Percentiles rank a stretch among this genome's conserved stretches.
phyloP scores from a whole-genome alignment of 2,888 invertebrate species.

The Brachynemurus nebulosus region DNA sequence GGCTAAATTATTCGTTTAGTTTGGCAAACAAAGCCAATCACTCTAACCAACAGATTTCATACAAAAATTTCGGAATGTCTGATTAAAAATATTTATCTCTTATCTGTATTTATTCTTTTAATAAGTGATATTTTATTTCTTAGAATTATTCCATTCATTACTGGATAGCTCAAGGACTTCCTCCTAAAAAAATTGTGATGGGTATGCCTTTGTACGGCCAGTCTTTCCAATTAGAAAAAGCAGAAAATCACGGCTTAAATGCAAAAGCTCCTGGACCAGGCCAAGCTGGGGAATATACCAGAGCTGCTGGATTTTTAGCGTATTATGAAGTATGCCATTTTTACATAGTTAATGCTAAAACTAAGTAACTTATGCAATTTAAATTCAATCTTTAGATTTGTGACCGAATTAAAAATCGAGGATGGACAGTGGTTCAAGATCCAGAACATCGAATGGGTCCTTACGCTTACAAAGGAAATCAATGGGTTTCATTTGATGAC shows the following conservation, averaged over 20 bases:
- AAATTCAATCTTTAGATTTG: conserved; percentile 47
- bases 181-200: conserved; percentile 69
- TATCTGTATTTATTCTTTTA: conserved; percentile 7
- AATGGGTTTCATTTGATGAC: conserved; percentile 89
- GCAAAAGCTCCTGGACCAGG: conserved; percentile 65
- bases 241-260: conserved; percentile 51
- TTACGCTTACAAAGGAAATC: conserved; percentile 71
- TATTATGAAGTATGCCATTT: conserved; percentile 59
- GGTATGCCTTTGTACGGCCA: conserved; percentile 85
- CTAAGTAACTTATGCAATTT: conserved; percentile 7
- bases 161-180: conserved; percentile 77
- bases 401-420: conserved; percentile 58
- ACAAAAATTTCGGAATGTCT: no score
- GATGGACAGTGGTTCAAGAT: conserved; percentile 72
- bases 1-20: no score
- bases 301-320: conserved; percentile 72
- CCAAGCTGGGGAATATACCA: conserved; percentile 70
- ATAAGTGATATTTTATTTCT: conserved; percentile 13
- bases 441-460: conserved; percentile 70
- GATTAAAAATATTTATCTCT: no score
- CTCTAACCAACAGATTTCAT: no score
- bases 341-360: background rate
- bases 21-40: no score
- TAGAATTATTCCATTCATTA: conserved; percentile 79
- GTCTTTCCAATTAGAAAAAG: conserved; percentile 55